phyloP scores from a whole-genome alignment of 2,888 invertebrate genomes.

The Agrochola macilenta region DNA sequence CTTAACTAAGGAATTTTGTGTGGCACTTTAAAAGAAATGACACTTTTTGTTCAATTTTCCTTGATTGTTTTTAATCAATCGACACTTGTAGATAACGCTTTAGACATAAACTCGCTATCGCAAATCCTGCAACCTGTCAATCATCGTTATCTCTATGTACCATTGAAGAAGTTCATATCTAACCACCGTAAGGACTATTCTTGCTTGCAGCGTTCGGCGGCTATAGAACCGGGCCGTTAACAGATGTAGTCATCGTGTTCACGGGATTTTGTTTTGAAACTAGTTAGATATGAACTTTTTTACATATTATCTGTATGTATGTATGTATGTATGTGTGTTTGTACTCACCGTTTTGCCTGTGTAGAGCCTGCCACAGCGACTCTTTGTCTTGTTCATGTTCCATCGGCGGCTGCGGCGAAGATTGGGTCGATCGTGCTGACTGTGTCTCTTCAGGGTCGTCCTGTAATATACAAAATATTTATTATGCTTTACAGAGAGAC shows the following conservation, averaged over 20 bases:
- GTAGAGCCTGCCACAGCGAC: slow-evolving; percentile 89
- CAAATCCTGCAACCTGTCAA: slow-evolving; percentile 29
- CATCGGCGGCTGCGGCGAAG: slow-evolving; percentile 84
- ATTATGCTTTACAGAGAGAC: not conserved
- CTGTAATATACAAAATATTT: slow-evolving; percentile 69
- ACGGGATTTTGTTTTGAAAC: too few relatives aligned
- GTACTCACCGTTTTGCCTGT: slow-evolving; percentile 89
- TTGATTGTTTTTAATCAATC: slow-evolving; percentile 8
- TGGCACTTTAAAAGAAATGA: not conserved
- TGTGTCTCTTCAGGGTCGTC: slow-evolving; percentile 89
- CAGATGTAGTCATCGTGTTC: too few relatives aligned
- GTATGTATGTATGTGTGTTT: not conserved
- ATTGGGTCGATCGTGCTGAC: slow-evolving; percentile 86
- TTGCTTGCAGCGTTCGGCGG: too few relatives aligned
- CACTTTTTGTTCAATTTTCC: not conserved
- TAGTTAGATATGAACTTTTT: not conserved
- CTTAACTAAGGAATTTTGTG: too few relatives aligned
- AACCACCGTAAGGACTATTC: too few relatives aligned
- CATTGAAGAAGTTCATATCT: too few relatives aligned
- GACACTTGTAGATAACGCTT: slow-evolving; percentile 26
- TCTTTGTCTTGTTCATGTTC: slow-evolving; percentile 89
- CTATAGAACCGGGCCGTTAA: too few relatives aligned
- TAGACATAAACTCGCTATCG: slow-evolving; percentile 5
- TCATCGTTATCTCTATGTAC: slow-evolving; percentile 33
- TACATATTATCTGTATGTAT: not conserved